Conservation (phyloP, 1,140 invertebrate species). For the Drosophila auraria region DNA sequence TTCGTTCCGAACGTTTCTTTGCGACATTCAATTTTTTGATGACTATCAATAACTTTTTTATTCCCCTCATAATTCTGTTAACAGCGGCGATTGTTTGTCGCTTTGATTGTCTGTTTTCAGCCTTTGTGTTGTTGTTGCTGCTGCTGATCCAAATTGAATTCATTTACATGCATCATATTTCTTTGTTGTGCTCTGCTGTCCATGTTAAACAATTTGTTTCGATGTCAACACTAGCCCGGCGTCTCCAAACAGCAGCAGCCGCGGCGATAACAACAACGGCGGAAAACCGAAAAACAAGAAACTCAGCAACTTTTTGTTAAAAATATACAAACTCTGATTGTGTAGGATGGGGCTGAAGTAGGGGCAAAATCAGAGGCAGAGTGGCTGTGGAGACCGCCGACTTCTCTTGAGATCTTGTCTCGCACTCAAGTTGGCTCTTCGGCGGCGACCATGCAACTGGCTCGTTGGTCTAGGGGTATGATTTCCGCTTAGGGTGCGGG, state of each 20-base stretch:
- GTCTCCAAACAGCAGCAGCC: constrained; percentile 41
- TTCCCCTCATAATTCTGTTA: constrained; percentile 5
- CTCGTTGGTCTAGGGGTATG: constrained; percentile 88
- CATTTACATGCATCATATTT: constrained; percentile 83
- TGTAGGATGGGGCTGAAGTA: background rate
- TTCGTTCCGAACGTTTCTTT: background rate
- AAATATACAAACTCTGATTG: constrained; percentile 64
- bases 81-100: constrained; percentile 11
- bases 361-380: background rate
- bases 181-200: constrained; percentile 62
- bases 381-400: background rate
- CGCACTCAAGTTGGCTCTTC: constrained; percentile 15
- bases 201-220: constrained; percentile 81
- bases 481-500: constrained; percentile 88
- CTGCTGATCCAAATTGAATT: constrained; percentile 71
- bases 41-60: constrained; percentile 28
- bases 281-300: constrained; percentile 41
- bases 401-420: constrained; percentile 40
- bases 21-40: background rate
- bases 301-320: constrained; percentile 67
- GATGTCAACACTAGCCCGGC: constrained; percentile 71
- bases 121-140: constrained; percentile 22
- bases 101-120: constrained; percentile 25
- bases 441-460: constrained; percentile 62
- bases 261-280: constrained; percentile 17